Evolutionary conservation across 2,113 vertebrate genomes (phyloP).

Genomic region (Dryoscopus gambensis): DNA sequence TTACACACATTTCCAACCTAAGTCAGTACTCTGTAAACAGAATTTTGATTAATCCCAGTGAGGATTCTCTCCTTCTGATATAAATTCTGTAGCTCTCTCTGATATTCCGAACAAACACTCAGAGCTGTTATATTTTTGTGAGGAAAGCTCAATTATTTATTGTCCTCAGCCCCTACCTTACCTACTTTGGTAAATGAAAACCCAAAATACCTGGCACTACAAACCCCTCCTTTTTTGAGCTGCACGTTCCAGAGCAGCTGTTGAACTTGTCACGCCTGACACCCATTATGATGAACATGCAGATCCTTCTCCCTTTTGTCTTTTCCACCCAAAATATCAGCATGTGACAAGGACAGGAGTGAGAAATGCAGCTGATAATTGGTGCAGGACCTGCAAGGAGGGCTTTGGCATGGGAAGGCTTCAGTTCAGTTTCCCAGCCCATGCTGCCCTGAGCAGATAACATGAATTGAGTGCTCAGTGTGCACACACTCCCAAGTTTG

Average conservation of each 20-base stretch:
- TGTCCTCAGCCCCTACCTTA: background rate
- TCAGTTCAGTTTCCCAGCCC: no score
- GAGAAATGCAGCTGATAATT: background rate
- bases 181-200: background rate
- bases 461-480: no score
- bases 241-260: background rate
- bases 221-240: background rate
- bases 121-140: background rate
- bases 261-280: background rate
- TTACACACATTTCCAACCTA: background rate
- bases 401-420: background rate
- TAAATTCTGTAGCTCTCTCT: background rate
- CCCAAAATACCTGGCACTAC: background rate
- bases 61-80: background rate
- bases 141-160: background rate
- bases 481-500: background rate
- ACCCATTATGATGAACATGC: accelerated
- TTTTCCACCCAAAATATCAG: background rate
- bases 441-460: background rate
- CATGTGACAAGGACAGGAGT: background rate
- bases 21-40: background rate
- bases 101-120: background rate
- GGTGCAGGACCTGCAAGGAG: background rate
- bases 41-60: background rate
- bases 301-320: background rate